These are phyloP conservation scores for Folsomia manolachei DNA, from an alignment of 2,888 invertebrate species.

Conservation along the genomic window DNA sequence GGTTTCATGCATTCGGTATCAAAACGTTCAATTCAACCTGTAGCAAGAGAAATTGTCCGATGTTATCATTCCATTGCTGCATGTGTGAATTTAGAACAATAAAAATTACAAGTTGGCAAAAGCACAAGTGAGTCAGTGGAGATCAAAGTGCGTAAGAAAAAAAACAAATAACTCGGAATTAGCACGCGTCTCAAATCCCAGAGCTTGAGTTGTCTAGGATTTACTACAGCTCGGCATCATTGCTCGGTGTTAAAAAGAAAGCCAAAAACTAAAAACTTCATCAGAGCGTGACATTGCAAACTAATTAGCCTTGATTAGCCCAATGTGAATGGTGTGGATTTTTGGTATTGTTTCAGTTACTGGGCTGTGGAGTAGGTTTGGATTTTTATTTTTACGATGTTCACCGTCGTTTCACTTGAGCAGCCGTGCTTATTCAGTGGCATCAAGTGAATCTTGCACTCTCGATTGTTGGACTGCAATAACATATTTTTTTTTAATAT, in stretches of 20 bases:
- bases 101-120: background rate
- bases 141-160: background rate
- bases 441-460: background rate
- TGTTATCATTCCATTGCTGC: background rate
- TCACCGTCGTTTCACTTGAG: background rate
- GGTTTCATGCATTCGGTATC: no score
- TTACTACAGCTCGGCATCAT: background rate
- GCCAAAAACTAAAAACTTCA: background rate
- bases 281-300: slow-evolving; percentile 1
- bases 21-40: no score
- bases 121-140: background rate
- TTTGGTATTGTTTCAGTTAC: background rate
- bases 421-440: background rate
- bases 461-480: background rate
- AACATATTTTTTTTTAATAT: no score
- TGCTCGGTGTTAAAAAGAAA: background rate
- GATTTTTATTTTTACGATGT: background rate
- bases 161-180: background rate
- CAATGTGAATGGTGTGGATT: background rate
- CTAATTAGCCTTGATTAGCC: slow-evolving; percentile 3
- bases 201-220: background rate
- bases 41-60: background rate
- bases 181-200: background rate
- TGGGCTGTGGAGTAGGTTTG: background rate
- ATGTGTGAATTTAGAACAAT: background rate